Evolutionary conservation across 2,113 vertebrate species (phyloP), one percentile per base, ranked within the genome.

Genomic region (Nothoprocta perdicaria): DNA sequence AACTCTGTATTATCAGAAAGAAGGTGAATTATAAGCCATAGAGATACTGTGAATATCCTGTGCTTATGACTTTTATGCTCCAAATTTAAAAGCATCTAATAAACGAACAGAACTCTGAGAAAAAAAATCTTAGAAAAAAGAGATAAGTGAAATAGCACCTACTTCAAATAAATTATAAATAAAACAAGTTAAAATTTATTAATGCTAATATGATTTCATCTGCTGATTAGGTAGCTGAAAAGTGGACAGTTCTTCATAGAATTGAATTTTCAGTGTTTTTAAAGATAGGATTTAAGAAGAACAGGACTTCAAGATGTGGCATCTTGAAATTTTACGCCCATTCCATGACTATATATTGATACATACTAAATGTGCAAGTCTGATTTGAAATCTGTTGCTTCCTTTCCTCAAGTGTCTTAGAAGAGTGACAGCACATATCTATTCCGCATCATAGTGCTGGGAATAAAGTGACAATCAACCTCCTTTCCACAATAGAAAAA

Each of bases 401-500:
- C 7, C 31, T 92, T 74, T 91, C 45, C 67, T 93, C n/a, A 84
- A 85, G 80, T 80, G 57, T 89, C 72, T 91, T 76, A 83, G 72
- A 90, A 85, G 31, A 81, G 75, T 89, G 86, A 83, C 76, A 92
- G 55, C 24, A 93, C 68, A 52, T 80, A 95, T 80, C 81, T 87
- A 91, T 91, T 90, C 78, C 85, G 77, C 82, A 96, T 91, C 75
- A 80, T 38, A 83, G 46, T 43, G 33, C 22, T 87, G 67, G 71
- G 63, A 84, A 92, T 82, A 84, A 85, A 84, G 43, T 43, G 78
- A 80, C 68, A 92, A 52, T 65, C 67, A 89, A 74, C 67, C 80
- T 89, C 41, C 60, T 92, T 94, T 45, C 72, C 81, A 69, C 68
- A 74, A 67, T 72, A 87, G 94, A 86, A 41, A 89, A 95, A 94